Evolutionary conservation across 2,797 vertebrate species (phyloP), one percentile per base, ranked within the genome.

Genomic region (Sebastes glaucus): DNA sequence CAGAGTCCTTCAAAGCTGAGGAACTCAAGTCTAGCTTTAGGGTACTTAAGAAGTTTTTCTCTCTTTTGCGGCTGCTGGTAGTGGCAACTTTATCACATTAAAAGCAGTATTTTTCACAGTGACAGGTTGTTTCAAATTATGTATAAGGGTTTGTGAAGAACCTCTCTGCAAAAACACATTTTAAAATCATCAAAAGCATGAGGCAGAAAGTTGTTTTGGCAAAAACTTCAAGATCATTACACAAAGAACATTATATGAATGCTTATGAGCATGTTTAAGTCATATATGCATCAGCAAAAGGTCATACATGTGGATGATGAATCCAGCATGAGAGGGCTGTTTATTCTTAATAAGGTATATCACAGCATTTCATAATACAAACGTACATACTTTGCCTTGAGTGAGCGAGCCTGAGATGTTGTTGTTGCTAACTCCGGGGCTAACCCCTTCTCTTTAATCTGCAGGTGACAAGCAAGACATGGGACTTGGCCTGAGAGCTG

Each of bases 1-100:
- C 32, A 33, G 18, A 71, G 32, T 59, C 64, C 46, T 87, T 83
- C 78, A 87, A 82, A 90, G 74, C 73, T 20, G 27, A 73, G 53
- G 20, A 82, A 77, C 61, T 84, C 59, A 66, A 84, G 28, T 76
- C 32, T 59, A 71, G 66, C 71, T 82, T 77, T 42, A 75, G 78
- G 81, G 33, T 60, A 62, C 52, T 71, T 70, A 20, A 16, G 27
- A 74, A 72, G 74, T 85, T 80, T 86, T 86, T 38, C 55, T 59
- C 35, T 74, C 22, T 61, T 79, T 63, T 78, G 27, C 71, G 73
- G 74, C 71, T 82, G 27, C 69, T 57, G 66, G 69, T 64, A 22
- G 16, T 20, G 14, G 72, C 22, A 84, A 84, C 60, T 55, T 33
- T 72, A 52, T 70, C 71, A 72, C 38, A 56, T 75, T 62, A 65